phyloP scores from a whole-genome alignment of 2,113 vertebrate species.

The Laticauda colubrina region DNA sequence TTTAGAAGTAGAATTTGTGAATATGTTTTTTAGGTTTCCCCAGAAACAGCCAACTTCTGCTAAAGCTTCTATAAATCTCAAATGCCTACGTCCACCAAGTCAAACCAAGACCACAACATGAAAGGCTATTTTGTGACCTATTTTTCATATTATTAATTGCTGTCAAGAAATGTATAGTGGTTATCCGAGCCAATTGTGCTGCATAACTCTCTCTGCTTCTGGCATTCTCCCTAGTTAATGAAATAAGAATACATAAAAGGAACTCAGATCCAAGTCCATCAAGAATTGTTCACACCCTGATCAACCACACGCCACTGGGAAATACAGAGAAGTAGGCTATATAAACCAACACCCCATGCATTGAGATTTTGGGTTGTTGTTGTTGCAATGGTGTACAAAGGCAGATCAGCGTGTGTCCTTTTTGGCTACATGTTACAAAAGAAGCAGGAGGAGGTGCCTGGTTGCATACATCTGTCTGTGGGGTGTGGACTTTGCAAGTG shows the following conservation, averaged over 20 bases:
- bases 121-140: background rate
- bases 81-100: background rate
- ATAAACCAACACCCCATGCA: background rate
- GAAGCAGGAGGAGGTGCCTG: background rate
- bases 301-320: background rate
- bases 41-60: background rate
- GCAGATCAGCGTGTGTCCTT: background rate
- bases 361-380: background rate
- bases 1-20: constrained; percentile 29
- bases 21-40: background rate
- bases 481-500: background rate
- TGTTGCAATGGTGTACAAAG: background rate
- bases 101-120: background rate
- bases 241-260: background rate
- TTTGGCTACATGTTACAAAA: background rate
- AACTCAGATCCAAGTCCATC: background rate
- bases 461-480: background rate
- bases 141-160: background rate
- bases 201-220: background rate
- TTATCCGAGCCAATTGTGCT: background rate
- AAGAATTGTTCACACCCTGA: background rate
- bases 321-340: background rate
- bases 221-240: background rate
- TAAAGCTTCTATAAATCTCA: background rate
- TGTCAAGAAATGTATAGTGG: background rate